Evolutionary conservation across 2,113 vertebrate species (phyloP).

Genomic region (Octodon degus): DNA sequence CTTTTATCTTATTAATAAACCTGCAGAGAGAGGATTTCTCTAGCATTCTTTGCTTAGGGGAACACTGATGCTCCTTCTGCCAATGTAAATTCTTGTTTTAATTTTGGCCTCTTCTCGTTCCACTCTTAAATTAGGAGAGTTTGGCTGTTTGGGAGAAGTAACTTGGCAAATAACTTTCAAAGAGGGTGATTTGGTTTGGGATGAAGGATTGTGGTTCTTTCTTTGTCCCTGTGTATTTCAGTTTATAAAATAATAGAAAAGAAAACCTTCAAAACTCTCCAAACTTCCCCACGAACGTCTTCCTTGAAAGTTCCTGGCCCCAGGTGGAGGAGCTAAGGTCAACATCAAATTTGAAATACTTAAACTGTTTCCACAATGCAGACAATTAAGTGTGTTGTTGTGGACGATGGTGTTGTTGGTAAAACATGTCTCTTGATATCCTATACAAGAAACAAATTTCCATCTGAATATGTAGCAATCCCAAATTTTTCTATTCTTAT

Average conservation of each 20-base stretch:
- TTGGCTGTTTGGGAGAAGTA: neutral
- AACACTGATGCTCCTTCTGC: neutral
- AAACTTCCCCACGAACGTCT: neutral
- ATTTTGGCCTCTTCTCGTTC: slow-evolving; percentile 52
- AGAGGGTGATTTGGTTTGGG: neutral
- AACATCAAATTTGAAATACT: no score
- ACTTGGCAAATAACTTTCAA: neutral
- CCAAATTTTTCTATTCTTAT: neutral
- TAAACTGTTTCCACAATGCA: no score
- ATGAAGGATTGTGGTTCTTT: neutral
- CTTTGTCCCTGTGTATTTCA: neutral
- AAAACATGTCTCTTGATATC: no score
- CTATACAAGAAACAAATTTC: no score
- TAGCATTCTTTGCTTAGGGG: neutral
- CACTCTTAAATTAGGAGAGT: slow-evolving; percentile 23
- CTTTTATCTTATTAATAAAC: slow-evolving; percentile 25
- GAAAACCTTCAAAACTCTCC: neutral
- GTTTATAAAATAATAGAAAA: neutral
- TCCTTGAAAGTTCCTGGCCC: neutral
- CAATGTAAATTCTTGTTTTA: slow-evolving; percentile 7
- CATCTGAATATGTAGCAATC: no score
- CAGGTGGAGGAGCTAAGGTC: no score
- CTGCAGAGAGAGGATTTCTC: slow-evolving; percentile 7
- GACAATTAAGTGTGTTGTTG: no score
- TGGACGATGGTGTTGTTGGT: no score